These are phyloP conservation scores for Phaetusa simplex DNA, from an alignment of 2,113 vertebrate genomes.

Conservation along the genomic window DNA sequence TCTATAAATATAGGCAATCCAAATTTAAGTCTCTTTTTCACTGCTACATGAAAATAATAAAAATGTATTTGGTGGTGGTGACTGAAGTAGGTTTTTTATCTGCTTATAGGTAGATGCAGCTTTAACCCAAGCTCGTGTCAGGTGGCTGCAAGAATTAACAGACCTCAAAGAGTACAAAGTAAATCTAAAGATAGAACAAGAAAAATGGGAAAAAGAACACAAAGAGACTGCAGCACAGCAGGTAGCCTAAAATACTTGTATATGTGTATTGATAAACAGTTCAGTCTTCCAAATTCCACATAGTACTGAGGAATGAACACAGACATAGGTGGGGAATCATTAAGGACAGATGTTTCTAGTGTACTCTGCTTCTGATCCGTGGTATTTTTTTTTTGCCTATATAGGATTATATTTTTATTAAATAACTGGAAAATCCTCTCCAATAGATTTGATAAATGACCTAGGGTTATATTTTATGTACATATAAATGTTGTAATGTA, in stretches of 20 bases:
- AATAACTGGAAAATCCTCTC: neutral
- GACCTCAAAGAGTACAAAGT: conserved; percentile 85
- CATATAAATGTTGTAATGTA: neutral
- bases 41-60: neutral
- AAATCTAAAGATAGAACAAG: conserved; percentile 77
- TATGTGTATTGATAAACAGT: neutral
- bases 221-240: conserved; percentile 69
- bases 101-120: conserved; percentile 84
- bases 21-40: neutral
- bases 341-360: neutral
- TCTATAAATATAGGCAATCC: neutral
- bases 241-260: conserved; percentile 56
- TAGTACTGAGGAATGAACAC: neutral
- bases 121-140: conserved; percentile 80
- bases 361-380: neutral
- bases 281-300: neutral
- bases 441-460: neutral
- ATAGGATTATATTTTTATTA: neutral
- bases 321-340: neutral
- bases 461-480: neutral
- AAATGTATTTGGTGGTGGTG: neutral
- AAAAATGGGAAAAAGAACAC: conserved; percentile 82
- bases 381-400: neutral
- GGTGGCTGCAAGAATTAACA: conserved; percentile 86
- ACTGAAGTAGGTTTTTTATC: neutral